Percentiles rank a stretch among this genome's conserved stretches.
These are phyloP conservation scores for Platysternon megacephalum DNA, from an alignment of 2,113 vertebrate genomes.

Conservation along the genomic window DNA sequence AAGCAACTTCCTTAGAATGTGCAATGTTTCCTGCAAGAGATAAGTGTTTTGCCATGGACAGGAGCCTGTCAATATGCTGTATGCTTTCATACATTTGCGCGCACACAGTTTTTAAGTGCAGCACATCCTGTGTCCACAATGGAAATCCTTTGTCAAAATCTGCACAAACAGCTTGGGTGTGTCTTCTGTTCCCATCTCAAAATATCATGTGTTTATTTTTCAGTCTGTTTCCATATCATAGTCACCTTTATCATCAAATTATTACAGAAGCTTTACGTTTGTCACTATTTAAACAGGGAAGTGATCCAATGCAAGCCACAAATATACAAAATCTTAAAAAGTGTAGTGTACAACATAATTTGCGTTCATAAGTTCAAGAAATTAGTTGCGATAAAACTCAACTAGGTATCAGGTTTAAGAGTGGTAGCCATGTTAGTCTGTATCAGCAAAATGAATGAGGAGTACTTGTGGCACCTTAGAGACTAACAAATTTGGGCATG, in stretches of 20 bases:
- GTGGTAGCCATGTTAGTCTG: too few species aligned
- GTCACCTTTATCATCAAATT: neutral
- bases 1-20: conserved; percentile 30
- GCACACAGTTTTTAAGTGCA: neutral
- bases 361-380: neutral
- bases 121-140: neutral
- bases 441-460: too few species aligned
- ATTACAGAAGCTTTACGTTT: neutral
- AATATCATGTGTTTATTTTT: neutral
- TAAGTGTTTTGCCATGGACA: neutral
- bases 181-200: neutral
- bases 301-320: neutral
- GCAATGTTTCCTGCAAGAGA: conserved; percentile 23
- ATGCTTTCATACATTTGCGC: neutral
- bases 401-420: neutral
- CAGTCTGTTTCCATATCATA: neutral
- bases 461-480: too few species aligned
- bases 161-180: neutral
- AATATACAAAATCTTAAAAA: neutral
- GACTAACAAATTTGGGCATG: too few species aligned
- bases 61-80: neutral
- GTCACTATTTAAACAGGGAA: neutral
- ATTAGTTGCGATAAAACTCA: neutral
- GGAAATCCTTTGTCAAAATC: conserved; percentile 8
- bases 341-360: neutral